A percentile compares a stretch with the other conserved stretches of the same genome.
These are phyloP conservation scores for Celastrina argiolus DNA, from an alignment of 2,888 invertebrate species.

Conservation along the genomic window DNA sequence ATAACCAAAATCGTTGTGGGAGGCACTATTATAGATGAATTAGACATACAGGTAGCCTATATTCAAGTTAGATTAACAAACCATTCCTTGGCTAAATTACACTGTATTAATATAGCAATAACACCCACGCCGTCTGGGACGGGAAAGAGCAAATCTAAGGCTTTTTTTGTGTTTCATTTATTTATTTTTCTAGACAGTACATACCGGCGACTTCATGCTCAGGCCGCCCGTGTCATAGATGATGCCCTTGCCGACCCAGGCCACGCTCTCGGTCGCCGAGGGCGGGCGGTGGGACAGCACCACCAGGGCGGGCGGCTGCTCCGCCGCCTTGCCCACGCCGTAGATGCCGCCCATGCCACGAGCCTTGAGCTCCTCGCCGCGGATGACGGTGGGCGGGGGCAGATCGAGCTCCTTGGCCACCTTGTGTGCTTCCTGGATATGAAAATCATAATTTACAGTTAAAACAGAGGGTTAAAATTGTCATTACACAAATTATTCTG, in stretches of 20 bases:
- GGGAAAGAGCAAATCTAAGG: no score
- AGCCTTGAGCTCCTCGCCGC: constrained; percentile 85
- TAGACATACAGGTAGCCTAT: no score
- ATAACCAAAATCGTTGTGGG: no score
- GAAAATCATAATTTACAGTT: constrained; percentile 23
- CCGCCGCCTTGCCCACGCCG: constrained; percentile 86
- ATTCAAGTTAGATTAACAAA: no score
- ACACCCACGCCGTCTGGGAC: no score
- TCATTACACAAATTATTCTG: no score
- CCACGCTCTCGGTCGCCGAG: constrained; percentile 81
- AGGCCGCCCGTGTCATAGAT: constrained; percentile 96
- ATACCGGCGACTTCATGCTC: constrained; percentile 91
- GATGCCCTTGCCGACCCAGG: constrained; percentile 96
- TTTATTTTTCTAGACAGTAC: no score
- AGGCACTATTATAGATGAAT: no score
- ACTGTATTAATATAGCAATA: no score
- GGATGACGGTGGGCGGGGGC: constrained; percentile 81
- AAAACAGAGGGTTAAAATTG: not conserved
- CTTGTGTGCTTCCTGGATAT: constrained; percentile 79
- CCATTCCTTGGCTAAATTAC: no score
- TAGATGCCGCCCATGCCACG: constrained; percentile 92
- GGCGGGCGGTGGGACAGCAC: constrained; percentile 80
- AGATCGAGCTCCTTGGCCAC: constrained; percentile 82
- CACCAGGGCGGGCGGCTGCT: constrained; percentile 75
- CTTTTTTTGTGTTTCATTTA: no score